Percentiles rank a stretch among this genome's conserved stretches.
These are phyloP conservation scores for Liasis olivaceus DNA, from an alignment of 2,797 vertebrate species.

Conservation along the genomic window DNA sequence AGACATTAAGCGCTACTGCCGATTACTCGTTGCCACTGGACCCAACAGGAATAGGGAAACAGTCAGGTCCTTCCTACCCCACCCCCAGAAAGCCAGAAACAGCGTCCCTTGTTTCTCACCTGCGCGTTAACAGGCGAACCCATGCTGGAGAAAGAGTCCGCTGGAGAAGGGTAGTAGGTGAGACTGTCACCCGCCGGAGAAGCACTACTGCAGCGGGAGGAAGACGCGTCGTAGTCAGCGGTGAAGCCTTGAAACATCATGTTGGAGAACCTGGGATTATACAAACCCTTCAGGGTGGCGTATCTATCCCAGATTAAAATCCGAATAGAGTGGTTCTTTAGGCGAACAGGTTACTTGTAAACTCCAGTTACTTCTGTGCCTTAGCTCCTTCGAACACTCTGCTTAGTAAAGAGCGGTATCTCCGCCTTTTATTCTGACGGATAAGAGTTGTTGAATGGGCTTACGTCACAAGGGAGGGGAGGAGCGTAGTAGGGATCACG, in stretches of 20 bases:
- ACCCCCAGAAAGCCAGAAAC: background rate
- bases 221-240: constrained; percentile 86
- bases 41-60: background rate
- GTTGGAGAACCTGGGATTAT: constrained; percentile 16
- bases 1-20: background rate
- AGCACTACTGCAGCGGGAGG: constrained; percentile 94
- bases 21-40: background rate
- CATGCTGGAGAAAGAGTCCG: constrained; percentile 89
- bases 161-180: constrained; percentile 87
- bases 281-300: constrained; percentile 31
- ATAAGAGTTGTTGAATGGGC: constrained; percentile 49
- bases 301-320: constrained; percentile 31
- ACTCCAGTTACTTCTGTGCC: background rate
- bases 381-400: background rate
- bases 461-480: constrained; percentile 43
- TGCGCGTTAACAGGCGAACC: constrained; percentile 86
- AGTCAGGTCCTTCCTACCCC: background rate
- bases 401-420: constrained; percentile 43
- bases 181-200: constrained; percentile 87
- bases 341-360: constrained; percentile 7
- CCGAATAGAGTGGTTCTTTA: constrained; percentile 35
- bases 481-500: background rate
- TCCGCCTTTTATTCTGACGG: constrained; percentile 56
- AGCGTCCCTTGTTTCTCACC: constrained; percentile 74
- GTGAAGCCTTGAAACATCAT: constrained; percentile 89